These are phyloP conservation scores for Micromussa lordhowensis DNA, from an alignment of 92 coral and sea anemone species.

Conservation along the genomic window DNA sequence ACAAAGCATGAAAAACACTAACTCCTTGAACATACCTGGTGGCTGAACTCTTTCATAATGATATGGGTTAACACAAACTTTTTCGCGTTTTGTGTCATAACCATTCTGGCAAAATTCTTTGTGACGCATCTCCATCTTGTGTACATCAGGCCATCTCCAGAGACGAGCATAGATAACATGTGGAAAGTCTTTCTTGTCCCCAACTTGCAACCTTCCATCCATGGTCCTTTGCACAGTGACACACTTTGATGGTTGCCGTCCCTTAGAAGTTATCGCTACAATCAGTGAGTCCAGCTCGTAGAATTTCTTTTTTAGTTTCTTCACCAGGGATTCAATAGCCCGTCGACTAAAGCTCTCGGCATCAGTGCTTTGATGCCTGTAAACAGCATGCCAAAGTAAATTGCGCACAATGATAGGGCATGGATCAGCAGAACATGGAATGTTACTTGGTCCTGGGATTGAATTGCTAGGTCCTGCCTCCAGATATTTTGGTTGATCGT, in stretches of 20 bases:
- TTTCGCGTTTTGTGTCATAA: slow-evolving; percentile 95
- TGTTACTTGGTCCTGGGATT: slow-evolving; percentile 73
- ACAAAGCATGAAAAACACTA: background rate
- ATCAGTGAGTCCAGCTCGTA: slow-evolving; percentile 96
- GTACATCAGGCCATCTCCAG: slow-evolving; percentile 99
- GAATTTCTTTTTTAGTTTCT: slow-evolving; percentile 93
- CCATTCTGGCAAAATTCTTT: slow-evolving; percentile 98
- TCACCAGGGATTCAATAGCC: slow-evolving; percentile 96
- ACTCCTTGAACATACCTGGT: slow-evolving; percentile 81
- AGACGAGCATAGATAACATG: slow-evolving; percentile 99
- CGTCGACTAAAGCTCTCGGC: slow-evolving; percentile 95
- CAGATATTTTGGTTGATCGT: slow-evolving; percentile 66
- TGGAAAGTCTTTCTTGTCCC: slow-evolving; percentile 99
- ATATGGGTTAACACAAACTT: slow-evolving; percentile 99
- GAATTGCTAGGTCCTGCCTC: slow-evolving; percentile 72
- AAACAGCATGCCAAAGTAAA: slow-evolving; percentile 94
- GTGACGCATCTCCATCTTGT: slow-evolving; percentile 98
- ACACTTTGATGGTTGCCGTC: slow-evolving; percentile 97
- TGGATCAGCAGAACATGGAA: slow-evolving; percentile 98
- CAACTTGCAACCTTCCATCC: slow-evolving; percentile 99
- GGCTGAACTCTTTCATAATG: slow-evolving; percentile 99
- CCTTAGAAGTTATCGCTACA: slow-evolving; percentile 95
- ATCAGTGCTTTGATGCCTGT: slow-evolving; percentile 90
- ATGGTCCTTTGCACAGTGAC: slow-evolving; percentile 97
- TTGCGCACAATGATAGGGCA: slow-evolving; percentile 98